Evolutionary conservation across 2,113 vertebrate genomes (phyloP), one percentile per base, ranked within the genome.

Genomic region (Grallaria varia): DNA sequence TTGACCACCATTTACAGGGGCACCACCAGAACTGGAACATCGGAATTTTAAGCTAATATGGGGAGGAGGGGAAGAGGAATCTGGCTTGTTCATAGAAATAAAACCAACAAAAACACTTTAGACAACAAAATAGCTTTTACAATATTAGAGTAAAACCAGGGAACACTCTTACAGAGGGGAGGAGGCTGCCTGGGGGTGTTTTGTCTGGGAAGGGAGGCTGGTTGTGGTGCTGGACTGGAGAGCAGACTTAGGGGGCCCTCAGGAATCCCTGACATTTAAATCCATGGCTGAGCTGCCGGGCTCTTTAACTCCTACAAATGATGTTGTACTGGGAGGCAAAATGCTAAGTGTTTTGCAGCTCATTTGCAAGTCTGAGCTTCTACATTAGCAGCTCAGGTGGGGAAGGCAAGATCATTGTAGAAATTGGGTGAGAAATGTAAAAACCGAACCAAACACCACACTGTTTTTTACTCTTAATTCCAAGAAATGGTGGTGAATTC

Each of bases 1-100:
- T 75, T 64, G 67, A 14, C 42, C 7, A 4, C 45, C 45, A 9
- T 73, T 77, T 37, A 8, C 74, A 42, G 42, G 42, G 68, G 47
- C 76, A 88, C 52, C 28, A 52, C 39, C 35, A 55, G 47, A 87
- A 67, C 30, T 27, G 44, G 39, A 28, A 23, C 23, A 13, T 9
- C 25, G 19, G 64, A 42, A 59, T 60, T 78, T 69, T 39, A 52
- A 75, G 18, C 17, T 67, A 20, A 42, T 28, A 18, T 1, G 9
- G 9, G 37, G 16, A 12, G 16, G 20, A 12, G n/a, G 3, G 5
- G 8, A 14, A 0, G 0, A 2, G 4, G 13, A 37, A 8, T 23
- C 60, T 28, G 33, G 1, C 9, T 74, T 84, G 30, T 50, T 81
- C 8, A 5, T 50, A 28, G 0, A 12, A 88, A n/a, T 62, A 42